Percentiles rank a stretch among this genome's conserved stretches.
Conservation (phyloP, 1,140 invertebrate species). For the Trachymyrmex cornetzi region DNA sequence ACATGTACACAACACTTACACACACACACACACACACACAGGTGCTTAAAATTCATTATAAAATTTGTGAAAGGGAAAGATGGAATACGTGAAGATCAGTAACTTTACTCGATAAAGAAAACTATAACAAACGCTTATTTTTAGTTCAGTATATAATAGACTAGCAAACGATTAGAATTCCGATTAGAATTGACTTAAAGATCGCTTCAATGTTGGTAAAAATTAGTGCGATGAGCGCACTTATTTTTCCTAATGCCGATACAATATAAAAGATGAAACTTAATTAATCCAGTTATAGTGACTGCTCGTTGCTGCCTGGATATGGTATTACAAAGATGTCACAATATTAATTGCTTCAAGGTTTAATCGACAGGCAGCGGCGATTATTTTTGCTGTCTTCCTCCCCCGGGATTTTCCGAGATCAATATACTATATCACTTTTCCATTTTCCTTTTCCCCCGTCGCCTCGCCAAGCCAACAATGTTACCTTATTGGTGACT, state of each 20-base stretch:
- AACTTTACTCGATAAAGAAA: background rate
- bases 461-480: slow-evolving; percentile 40
- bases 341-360: slow-evolving; percentile 43
- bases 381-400: slow-evolving; percentile 64
- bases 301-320: background rate
- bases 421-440: slow-evolving; percentile 69
- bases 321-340: slow-evolving; percentile 19
- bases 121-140: background rate
- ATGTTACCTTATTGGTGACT: slow-evolving; percentile 60
- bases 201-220: background rate
- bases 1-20: background rate
- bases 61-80: slow-evolving; percentile 7
- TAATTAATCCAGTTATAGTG: slow-evolving; percentile 39
- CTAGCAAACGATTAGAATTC: background rate
- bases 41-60: slow-evolving; percentile 15
- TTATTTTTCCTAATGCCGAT: background rate
- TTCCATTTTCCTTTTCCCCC: slow-evolving; percentile 61
- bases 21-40: too few relatives aligned
- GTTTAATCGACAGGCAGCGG: slow-evolving; percentile 32
- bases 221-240: background rate
- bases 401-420: slow-evolving; percentile 28
- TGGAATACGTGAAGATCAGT: background rate
- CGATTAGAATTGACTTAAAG: background rate
- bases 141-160: background rate
- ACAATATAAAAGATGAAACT: background rate